A percentile compares a stretch with the other conserved stretches of the same genome.
These are phyloP conservation scores for Malacoraja senta DNA, from an alignment of 2,797 vertebrate species.

Conservation along the genomic window DNA sequence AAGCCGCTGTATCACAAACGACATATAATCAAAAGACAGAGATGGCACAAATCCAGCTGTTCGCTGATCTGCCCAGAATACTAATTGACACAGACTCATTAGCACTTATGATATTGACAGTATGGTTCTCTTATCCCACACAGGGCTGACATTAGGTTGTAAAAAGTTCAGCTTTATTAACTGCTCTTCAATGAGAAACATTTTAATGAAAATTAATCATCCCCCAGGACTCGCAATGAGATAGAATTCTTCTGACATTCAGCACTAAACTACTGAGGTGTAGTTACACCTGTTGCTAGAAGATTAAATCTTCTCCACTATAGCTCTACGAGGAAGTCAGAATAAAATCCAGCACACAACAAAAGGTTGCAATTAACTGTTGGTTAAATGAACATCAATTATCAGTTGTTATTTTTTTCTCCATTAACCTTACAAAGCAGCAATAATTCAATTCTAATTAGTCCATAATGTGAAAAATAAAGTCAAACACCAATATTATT, in stretches of 20 bases:
- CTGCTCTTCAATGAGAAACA: background rate
- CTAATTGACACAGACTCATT: background rate
- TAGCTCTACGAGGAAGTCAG: background rate
- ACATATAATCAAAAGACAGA: background rate
- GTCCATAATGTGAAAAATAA: background rate
- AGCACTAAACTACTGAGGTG: background rate
- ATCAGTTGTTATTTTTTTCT: background rate
- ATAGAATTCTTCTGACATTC: background rate
- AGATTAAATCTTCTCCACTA: background rate
- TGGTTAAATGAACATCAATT: background rate
- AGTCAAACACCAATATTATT: background rate
- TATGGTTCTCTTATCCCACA: background rate
- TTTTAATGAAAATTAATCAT: slow-evolving; percentile 17
- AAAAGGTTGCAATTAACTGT: background rate
- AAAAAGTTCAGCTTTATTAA: background rate
- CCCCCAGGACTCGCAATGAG: background rate
- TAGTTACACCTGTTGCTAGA: background rate
- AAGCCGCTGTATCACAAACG: background rate
- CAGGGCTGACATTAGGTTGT: background rate
- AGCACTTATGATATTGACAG: background rate
- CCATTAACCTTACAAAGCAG: background rate
- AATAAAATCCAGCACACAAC: background rate
- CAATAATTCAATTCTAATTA: background rate
- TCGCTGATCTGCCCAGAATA: background rate
- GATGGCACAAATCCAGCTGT: background rate